Evolutionary conservation across 1,140 invertebrate genomes (phyloP).

Genomic region (Drosophila aff.): DNA sequence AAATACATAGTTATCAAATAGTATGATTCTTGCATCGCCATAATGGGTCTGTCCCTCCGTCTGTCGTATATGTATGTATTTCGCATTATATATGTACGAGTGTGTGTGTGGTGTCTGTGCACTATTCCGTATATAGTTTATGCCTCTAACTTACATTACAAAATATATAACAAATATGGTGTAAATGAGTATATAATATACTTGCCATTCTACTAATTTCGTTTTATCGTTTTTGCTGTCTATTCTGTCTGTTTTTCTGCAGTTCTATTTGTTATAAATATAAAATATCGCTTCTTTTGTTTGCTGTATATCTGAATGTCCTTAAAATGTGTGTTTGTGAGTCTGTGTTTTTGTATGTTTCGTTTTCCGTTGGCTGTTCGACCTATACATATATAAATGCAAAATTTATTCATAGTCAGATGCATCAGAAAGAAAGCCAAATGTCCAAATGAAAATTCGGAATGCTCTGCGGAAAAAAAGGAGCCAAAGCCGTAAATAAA

Average conservation of each 20-base stretch:
- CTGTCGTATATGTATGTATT: conserved; percentile 36
- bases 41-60: conserved; percentile 25
- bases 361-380: conserved; percentile 40
- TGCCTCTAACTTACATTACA: conserved; percentile 79
- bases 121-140: conserved; percentile 56
- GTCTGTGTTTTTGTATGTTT: conserved; percentile 10
- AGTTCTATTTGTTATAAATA: conserved; percentile 46
- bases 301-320: conserved; percentile 32
- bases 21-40: conserved; percentile 49
- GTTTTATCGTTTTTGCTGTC: conserved; percentile 22
- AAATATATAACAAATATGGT: conserved; percentile 81
- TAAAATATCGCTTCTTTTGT: conserved; percentile 56
- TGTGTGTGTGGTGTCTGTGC: conserved; percentile 33
- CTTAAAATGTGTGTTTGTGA: conserved; percentile 27
- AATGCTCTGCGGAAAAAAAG: conserved; percentile 32
- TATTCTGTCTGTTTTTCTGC: conserved; percentile 18
- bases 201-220: conserved; percentile 51
- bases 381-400: conserved; percentile 67
- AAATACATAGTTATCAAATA: conserved; percentile 84
- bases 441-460: conserved; percentile 20
- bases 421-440: conserved; percentile 37
- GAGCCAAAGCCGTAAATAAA: conserved; percentile 41
- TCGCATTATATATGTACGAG: conserved; percentile 58
- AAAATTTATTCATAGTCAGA: conserved; percentile 61
- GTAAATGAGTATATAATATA: conserved; percentile 67